A percentile compares a stretch with the other conserved stretches of the same genome.
These are phyloP conservation scores for Oophaga sylvatica DNA, from an alignment of 2,797 vertebrate genomes.

Conservation along the genomic window DNA sequence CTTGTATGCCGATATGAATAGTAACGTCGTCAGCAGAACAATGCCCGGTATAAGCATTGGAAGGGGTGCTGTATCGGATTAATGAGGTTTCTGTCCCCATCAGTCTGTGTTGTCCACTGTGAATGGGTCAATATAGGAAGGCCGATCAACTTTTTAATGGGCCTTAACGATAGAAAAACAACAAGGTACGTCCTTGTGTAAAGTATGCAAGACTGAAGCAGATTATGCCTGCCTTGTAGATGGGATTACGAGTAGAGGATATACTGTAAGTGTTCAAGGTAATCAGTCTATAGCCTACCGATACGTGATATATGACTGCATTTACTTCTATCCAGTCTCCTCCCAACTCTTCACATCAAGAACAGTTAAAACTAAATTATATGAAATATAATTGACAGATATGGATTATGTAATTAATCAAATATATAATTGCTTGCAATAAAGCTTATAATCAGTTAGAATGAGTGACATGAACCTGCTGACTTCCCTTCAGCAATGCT, in stretches of 20 bases:
- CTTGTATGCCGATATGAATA: too few species aligned
- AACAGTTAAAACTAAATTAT: background rate
- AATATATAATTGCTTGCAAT: constrained; percentile 13
- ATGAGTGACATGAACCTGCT: constrained; percentile 17
- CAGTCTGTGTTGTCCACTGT: too few species aligned
- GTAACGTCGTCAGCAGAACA: too few species aligned
- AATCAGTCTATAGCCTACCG: background rate
- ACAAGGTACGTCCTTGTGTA: background rate
- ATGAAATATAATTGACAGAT: background rate
- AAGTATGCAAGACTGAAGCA: background rate
- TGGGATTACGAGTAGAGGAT: background rate
- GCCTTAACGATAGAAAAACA: too few species aligned
- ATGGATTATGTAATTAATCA: constrained; percentile 28
- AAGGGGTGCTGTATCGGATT: too few species aligned
- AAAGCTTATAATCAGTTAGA: background rate
- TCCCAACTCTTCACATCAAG: background rate
- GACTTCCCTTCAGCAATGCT: background rate
- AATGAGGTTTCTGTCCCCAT: too few species aligned
- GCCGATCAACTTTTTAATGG: too few species aligned
- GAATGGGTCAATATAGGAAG: too few species aligned
- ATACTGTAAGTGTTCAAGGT: background rate
- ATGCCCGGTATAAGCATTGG: too few species aligned
- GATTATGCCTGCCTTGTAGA: too few species aligned
- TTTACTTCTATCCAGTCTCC: background rate
- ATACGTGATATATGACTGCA: background rate